Conservation (phyloP, 2,113 vertebrate species). For the Hystrix cristata region DNA sequence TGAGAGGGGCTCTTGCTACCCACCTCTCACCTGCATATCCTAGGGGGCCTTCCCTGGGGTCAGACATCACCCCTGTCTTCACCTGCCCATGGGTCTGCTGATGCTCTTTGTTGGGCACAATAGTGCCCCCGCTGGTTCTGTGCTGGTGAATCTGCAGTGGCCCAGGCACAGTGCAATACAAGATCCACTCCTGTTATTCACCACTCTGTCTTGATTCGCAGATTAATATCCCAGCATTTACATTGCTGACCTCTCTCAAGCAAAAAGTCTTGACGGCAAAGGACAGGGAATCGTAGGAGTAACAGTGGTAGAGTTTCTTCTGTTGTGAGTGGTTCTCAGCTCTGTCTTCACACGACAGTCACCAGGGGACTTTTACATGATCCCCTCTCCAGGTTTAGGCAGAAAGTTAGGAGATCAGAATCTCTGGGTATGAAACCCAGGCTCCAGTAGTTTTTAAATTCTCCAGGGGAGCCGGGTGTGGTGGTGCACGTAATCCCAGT, state of each 20-base stretch:
- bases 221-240: not conserved
- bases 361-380: not conserved
- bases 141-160: not conserved
- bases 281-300: not conserved
- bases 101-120: not conserved
- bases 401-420: not conserved
- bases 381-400: not conserved
- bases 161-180: not conserved
- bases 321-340: not conserved
- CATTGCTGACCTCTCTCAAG: not conserved
- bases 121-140: not conserved
- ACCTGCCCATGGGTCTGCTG: not conserved
- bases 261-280: conserved; percentile 40
- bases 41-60: not conserved
- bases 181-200: not conserved
- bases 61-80: not conserved
- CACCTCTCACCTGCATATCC: not conserved
- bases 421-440: not conserved
- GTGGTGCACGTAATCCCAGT: not conserved
- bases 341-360: not conserved
- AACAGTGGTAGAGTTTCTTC: not conserved
- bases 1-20: not conserved
- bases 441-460: not conserved
- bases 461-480: not conserved
- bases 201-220: not conserved